Evolutionary conservation across 2,797 vertebrate genomes (phyloP).

Genomic region (Capromys pilorides): DNA sequence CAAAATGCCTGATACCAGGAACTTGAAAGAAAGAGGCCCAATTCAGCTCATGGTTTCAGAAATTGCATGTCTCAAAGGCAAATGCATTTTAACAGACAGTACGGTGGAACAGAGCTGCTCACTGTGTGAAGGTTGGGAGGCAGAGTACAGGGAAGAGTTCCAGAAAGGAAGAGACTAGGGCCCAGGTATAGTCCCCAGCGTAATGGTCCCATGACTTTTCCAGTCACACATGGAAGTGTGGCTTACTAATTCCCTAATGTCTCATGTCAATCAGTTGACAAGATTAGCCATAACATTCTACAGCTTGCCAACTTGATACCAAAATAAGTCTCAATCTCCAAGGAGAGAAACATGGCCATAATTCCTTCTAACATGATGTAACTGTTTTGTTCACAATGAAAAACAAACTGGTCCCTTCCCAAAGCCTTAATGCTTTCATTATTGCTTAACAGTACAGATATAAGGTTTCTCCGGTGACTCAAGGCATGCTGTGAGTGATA

Average conservation of each 20-base stretch:
- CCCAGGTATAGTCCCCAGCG: too few relatives aligned
- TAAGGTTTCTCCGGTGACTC: background rate
- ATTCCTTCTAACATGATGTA: background rate
- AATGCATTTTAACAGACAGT: background rate
- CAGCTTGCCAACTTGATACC: background rate
- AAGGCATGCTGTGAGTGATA: background rate
- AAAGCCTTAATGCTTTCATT: background rate
- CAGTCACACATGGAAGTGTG: too few relatives aligned
- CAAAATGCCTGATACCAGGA: background rate
- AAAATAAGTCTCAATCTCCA: background rate
- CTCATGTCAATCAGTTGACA: background rate
- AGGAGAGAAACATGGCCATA: background rate
- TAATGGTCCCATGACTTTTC: too few relatives aligned
- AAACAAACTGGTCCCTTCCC: background rate
- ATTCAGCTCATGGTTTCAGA: too few relatives aligned
- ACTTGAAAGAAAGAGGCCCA: too few relatives aligned
- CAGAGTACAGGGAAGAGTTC: too few relatives aligned
- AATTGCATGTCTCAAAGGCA: background rate
- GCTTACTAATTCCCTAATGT: too few relatives aligned
- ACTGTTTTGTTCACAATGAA: background rate
- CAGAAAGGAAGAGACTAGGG: too few relatives aligned
- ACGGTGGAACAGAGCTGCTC: background rate
- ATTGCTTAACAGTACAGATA: background rate
- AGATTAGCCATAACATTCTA: background rate
- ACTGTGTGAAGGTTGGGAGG: too few relatives aligned